Evolutionary conservation across 2,888 invertebrate species (phyloP).

Genomic region (Macropis europaea): DNA sequence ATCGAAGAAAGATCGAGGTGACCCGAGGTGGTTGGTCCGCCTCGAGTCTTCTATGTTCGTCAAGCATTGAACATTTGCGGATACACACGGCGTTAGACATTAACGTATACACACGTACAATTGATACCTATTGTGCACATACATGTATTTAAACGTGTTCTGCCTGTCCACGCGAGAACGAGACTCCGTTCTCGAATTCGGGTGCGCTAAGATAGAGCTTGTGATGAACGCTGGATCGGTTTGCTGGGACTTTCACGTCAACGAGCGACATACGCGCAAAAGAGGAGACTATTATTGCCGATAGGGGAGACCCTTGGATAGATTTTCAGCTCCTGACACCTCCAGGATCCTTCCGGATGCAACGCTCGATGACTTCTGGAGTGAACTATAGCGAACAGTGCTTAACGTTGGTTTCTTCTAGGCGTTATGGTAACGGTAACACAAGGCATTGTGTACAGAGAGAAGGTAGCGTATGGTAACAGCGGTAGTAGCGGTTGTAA

Average conservation of each 20-base stretch:
- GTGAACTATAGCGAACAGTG: constrained; percentile 24
- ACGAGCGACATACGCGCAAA: constrained; percentile 22
- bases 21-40: neutral
- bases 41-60: neutral
- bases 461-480: constrained; percentile 59
- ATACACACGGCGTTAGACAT: constrained; percentile 54
- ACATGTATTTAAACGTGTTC: constrained; percentile 51
- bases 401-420: constrained; percentile 38
- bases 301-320: constrained; percentile 3
- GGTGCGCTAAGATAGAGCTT: constrained; percentile 31
- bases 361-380: neutral
- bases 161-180: constrained; percentile 3
- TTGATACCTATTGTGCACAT: constrained; percentile 59
- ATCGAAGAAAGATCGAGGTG: constrained; percentile 15
- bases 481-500: constrained; percentile 50
- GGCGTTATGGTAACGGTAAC: constrained; percentile 56
- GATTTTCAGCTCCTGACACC: no score
- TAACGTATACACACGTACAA: constrained; percentile 63
- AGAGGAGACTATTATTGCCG: constrained; percentile 32
- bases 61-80: constrained; percentile 54
- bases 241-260: constrained; percentile 17
- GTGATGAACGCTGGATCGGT: constrained; percentile 27
- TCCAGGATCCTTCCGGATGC: neutral
- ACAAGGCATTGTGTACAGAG: constrained; percentile 51
- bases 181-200: constrained; percentile 5